Evolutionary conservation across 2,113 vertebrate genomes (phyloP), one percentile per base, ranked within the genome.

Genomic region (Urocitellus parryii): DNA sequence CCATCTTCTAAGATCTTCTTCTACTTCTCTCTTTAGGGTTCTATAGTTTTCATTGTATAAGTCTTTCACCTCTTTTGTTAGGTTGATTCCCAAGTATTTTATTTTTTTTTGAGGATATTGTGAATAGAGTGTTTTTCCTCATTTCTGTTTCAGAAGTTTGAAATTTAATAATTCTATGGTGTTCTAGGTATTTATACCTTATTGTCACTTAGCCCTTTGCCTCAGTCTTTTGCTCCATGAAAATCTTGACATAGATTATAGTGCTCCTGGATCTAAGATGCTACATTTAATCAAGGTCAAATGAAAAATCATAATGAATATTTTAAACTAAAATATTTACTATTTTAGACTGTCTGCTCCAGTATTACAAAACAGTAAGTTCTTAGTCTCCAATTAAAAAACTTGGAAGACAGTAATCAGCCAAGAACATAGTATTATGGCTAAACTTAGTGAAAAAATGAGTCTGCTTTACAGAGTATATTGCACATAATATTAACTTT

Each of bases 241-340:
- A 97, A 84, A 86, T 80, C 27, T 70, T 83, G 24, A 73, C 13
- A 34, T 51, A 11, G 45, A 84, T 91, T 93, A 61, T 18, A 76
- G 29, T 90, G 14, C 34, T 77, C 77, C 67, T 95, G 22, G 51
- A 80, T 58, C 58, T 51, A 85, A 91, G 65, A 65, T 67, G 34
- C 17, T 94, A 51, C 29, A 88, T 88, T 94, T 32, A 88, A 65
- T 73, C 29, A n/a, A 70, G 25, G 32, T 45, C 25, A 58, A 88
- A 45, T 78, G 2, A 53, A 90, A 78, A 83, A 5, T 5, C 77
- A 53, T 74, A 72, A 73, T 42, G 25, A 89, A 29, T 34, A n/a
- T 86, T 76, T 90, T 86, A 82, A 76, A 17, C 25, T 94, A 74
- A 85, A 53, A 67, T 95, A 18, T 37, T 29, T 74, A 87, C 48